Evolutionary conservation across 92 coral and sea anemone genomes (phyloP), one percentile per base, ranked within the genome.

Genomic region (Palythoa caribaeorum): DNA sequence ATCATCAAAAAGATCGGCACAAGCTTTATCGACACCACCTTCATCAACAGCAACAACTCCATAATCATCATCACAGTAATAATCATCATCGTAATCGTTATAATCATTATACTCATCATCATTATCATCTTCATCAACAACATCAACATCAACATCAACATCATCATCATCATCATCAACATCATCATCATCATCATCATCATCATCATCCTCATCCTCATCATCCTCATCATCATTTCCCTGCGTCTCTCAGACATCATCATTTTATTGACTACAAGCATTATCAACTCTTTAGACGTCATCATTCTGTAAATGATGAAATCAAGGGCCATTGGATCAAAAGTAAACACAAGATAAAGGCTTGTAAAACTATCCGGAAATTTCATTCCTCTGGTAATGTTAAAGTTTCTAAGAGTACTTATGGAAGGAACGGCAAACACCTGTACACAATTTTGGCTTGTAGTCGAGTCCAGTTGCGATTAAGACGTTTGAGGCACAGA

Each of bases 311-410:
- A 3, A 62, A 91, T 71, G 93, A 95, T 73, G 98, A 95, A 79
- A 84, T 93, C 63, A 89, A 84, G 2, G 98, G 99, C 16, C 92
- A 85, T 51, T 97, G 99, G 99, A 87, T 83, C 53, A 88, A 88
- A 39, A 90, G 93, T 44, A 80, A 81, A 73, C 94, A 93, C 77
- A 94, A 85, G 66, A 90, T 95, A 20, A 90, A 88, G 70, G 81
- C 85, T 68, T 97, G 99, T 72, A 94, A 92, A 80, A 84, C 78
- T 35, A 78, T 97, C 68, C 86, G 91, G 70, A 76, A 69, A 6
- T 97, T 95, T 86, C 62, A 91, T 75, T 88, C 98, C 6, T 86
- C 84, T 28, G 99, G 99, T 51, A 91, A 89, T 36, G 99, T 95
- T 40, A 89, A 90, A 57, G 76, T 95, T 12, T 88, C 93, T 14